These are phyloP conservation scores for Achatina immaculata DNA, from an alignment of 1,140 invertebrate genomes.

Conservation along the genomic window DNA sequence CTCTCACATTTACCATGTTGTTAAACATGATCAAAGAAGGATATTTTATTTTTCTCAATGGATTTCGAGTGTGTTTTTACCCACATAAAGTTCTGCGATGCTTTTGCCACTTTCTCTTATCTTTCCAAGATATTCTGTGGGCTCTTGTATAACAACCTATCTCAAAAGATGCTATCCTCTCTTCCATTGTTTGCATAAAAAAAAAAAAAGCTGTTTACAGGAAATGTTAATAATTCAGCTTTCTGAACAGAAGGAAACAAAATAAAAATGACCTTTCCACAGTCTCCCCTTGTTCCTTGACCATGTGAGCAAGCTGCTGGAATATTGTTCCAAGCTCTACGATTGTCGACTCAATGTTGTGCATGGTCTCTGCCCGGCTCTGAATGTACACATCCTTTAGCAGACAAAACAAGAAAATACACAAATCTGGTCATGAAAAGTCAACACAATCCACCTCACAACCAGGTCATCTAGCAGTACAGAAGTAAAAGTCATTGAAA, in stretches of 20 bases:
- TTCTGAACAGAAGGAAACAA: no score
- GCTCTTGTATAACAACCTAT: background rate
- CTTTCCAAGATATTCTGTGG: background rate
- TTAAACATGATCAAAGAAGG: no score
- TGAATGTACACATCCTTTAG: slow-evolving; percentile 92
- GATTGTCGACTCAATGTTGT: slow-evolving; percentile 98
- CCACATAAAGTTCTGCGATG: no score
- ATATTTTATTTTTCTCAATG: no score
- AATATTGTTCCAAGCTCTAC: slow-evolving; percentile 99
- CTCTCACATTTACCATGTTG: no score
- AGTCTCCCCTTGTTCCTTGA: slow-evolving; percentile 99
- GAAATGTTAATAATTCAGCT: no score
- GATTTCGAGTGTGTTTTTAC: no score
- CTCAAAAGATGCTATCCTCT: background rate
- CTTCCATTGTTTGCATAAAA: background rate
- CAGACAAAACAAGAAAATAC: slow-evolving; percentile 48
- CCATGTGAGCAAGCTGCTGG: slow-evolving; percentile 97
- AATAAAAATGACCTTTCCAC: slow-evolving; percentile 83
- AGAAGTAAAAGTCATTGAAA: no score
- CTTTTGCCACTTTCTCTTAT: no score
- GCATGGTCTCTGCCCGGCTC: slow-evolving; percentile 96
- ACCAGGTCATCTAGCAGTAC: no score
- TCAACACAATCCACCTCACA: no score
- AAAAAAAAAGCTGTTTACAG: background rate
- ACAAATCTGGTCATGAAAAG: slow-evolving; percentile 27